Evolutionary conservation across 2,113 vertebrate genomes (phyloP).

Genomic region (Elephantulus edwardii): DNA sequence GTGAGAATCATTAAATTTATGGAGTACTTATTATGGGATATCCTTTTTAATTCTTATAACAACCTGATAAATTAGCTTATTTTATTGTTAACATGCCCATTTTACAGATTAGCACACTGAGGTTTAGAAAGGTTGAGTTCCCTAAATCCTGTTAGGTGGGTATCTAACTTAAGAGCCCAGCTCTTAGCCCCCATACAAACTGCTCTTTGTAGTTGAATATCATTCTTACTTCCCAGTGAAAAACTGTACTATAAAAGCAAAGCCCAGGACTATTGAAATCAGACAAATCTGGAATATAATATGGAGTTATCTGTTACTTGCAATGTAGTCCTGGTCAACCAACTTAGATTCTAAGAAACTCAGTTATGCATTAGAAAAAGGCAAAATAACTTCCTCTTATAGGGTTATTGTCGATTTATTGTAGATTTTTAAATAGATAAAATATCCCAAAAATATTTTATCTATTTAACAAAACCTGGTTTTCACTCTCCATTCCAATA

Average conservation of each 20-base stretch:
- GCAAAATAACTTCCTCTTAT: neutral
- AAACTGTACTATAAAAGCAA: neutral
- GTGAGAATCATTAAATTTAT: constrained; percentile 2
- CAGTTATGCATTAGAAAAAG: neutral
- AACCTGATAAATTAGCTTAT: constrained; percentile 22
- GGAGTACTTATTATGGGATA: neutral
- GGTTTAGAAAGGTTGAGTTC: constrained; percentile 27
- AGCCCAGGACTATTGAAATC: neutral
- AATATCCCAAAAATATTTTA: neutral
- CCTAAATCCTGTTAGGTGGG: neutral
- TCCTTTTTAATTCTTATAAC: constrained; percentile 22
- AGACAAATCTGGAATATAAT: neutral
- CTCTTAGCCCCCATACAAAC: neutral
- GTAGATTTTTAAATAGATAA: neutral
- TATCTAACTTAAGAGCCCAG: neutral
- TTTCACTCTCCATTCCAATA: neutral
- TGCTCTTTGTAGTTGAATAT: neutral
- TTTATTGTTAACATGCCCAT: neutral
- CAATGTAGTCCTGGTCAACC: neutral
- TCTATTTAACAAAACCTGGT: neutral
- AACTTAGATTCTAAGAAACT: neutral
- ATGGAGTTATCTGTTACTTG: neutral
- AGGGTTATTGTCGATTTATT: neutral
- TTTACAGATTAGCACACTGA: constrained; percentile 19
- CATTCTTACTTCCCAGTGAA: constrained; percentile 6